phyloP scores from a whole-genome alignment of 2,888 invertebrate species.

The Tortrix viridana region DNA sequence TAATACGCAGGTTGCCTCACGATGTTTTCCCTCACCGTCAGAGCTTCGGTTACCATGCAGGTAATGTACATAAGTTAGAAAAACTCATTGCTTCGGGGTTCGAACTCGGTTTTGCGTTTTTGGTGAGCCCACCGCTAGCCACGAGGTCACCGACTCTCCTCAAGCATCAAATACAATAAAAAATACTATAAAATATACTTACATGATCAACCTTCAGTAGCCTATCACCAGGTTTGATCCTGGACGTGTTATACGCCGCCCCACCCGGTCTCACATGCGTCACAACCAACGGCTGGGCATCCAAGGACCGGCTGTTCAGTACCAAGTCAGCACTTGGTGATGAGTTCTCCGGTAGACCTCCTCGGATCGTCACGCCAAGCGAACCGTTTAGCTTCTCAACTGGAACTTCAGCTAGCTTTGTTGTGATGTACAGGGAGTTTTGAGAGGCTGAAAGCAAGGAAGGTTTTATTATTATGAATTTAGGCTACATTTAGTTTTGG shows the following conservation, averaged over 20 bases:
- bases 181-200: too few relatives aligned
- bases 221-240: constrained; percentile 95
- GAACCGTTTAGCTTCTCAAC: constrained; percentile 93
- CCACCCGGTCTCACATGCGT: constrained; percentile 95
- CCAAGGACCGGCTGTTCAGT: constrained; percentile 82
- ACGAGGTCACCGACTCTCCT: too few relatives aligned
- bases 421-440: constrained; percentile 89
- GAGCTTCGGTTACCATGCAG: too few relatives aligned
- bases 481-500: too few relatives aligned
- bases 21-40: too few relatives aligned
- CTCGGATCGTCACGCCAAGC: constrained; percentile 94
- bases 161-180: too few relatives aligned
- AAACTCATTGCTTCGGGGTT: too few relatives aligned
- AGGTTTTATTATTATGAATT: neutral
- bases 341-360: constrained; percentile 86
- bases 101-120: too few relatives aligned
- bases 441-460: constrained; percentile 82
- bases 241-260: constrained; percentile 94
- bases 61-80: too few relatives aligned
- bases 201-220: constrained; percentile 93
- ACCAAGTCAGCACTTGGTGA: constrained; percentile 84
- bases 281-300: constrained; percentile 91
- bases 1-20: too few relatives aligned
- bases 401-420: constrained; percentile 91
- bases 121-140: too few relatives aligned